Percentiles rank a stretch among this genome's conserved stretches.
These are phyloP conservation scores for Naja naja DNA, from an alignment of 2,113 vertebrate species.

Conservation along the genomic window DNA sequence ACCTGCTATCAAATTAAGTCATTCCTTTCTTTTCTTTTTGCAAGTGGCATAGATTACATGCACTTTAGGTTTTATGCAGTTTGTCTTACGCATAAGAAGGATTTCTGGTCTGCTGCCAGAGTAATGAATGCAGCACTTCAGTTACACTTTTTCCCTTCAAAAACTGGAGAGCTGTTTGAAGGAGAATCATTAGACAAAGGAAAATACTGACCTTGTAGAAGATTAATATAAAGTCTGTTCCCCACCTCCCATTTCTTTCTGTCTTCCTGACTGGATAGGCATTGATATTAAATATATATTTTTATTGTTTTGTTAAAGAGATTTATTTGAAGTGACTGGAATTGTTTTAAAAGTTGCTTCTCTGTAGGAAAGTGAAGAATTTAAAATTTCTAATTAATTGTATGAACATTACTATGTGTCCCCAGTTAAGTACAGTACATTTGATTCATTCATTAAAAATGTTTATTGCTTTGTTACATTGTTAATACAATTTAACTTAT, in stretches of 20 bases:
- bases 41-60: not conserved
- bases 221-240: not conserved
- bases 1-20: not conserved
- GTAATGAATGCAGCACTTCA: not conserved
- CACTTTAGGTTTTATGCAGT: not conserved
- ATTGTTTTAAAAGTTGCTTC: slow-evolving; percentile 13
- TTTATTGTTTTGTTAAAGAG: not conserved
- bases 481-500: not conserved
- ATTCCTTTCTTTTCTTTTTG: not conserved
- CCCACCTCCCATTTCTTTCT: not conserved
- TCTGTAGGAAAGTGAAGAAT: not conserved
- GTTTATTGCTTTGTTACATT: not conserved
- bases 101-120: not conserved
- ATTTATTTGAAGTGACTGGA: slow-evolving; percentile 5
- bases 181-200: not conserved
- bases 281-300: not conserved
- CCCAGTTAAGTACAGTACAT: not conserved
- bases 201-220: slow-evolving; percentile 20
- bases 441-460: not conserved
- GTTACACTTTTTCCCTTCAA: not conserved
- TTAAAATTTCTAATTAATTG: not conserved
- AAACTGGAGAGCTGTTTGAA: not conserved
- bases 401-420: slow-evolving; percentile 22
- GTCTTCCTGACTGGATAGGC: not conserved
- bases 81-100: not conserved